A percentile compares a stretch with the other conserved stretches of the same genome.
Evolutionary conservation across 2,797 vertebrate genomes (phyloP).

Genomic region (Botia kubotai): DNA sequence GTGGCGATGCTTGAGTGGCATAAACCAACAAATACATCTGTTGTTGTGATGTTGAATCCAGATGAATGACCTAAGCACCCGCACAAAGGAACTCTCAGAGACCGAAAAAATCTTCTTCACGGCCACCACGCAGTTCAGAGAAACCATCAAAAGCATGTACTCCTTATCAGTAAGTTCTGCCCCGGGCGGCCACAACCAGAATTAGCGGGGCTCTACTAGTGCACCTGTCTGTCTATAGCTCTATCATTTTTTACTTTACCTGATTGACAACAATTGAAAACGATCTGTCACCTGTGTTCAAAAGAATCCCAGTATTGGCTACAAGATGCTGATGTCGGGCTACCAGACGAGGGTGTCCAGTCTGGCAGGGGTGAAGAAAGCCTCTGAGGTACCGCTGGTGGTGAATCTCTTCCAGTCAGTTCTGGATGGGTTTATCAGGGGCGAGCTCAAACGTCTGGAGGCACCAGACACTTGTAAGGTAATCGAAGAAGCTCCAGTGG

Average conservation of each 20-base stretch:
- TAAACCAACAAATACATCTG: not conserved
- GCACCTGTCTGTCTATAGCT: no score
- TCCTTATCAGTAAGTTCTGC: conserved; percentile 85
- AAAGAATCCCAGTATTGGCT: conserved; percentile 83
- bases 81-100: conserved; percentile 80
- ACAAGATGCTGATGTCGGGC: conserved; percentile 91
- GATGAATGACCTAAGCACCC: conserved; percentile 87
- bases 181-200: no score
- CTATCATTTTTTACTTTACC: no score
- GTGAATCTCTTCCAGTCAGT: conserved; percentile 95
- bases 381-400: conserved; percentile 87
- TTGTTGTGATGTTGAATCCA: conserved; percentile 64
- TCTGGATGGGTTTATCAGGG: conserved; percentile 91
- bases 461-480: conserved; percentile 77
- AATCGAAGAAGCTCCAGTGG: not conserved
- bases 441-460: conserved; percentile 82
- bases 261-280: not conserved
- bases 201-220: no score
- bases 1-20: no score
- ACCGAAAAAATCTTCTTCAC: conserved; percentile 88
- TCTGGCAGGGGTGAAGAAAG: conserved; percentile 79
- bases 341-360: conserved; percentile 86
- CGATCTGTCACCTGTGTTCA: conserved; percentile 4
- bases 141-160: conserved; percentile 93
- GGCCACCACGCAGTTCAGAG: conserved; percentile 90